Evolutionary conservation across 2,888 invertebrate species (phyloP).

Genomic region (Leptinotarsa juncta): DNA sequence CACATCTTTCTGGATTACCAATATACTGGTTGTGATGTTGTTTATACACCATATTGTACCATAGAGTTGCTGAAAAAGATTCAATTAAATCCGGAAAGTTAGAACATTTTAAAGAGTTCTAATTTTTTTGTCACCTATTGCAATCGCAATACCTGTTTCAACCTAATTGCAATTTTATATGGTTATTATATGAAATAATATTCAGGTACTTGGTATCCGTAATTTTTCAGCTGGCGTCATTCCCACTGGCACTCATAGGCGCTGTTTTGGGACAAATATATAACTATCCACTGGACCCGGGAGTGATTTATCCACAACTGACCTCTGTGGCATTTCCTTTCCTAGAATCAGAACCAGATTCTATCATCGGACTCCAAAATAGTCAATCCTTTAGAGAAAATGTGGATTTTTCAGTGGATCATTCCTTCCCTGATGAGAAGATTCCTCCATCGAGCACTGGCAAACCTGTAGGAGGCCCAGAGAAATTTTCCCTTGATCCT

Average conservation of each 20-base stretch:
- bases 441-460: not conserved
- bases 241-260: not conserved
- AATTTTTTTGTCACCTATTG: no score
- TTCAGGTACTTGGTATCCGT: not conserved
- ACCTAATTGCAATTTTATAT: not conserved
- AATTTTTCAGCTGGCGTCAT: slow-evolving; percentile 1
- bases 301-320: not conserved
- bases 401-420: not conserved
- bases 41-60: no score
- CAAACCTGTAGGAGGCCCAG: not conserved
- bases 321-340: not conserved
- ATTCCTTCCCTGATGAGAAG: not conserved
- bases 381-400: not conserved
- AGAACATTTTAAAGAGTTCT: no score
- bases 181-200: not conserved
- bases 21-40: no score
- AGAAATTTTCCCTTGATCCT: not conserved
- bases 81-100: no score
- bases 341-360: not conserved
- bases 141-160: no score
- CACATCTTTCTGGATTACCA: no score
- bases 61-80: no score
- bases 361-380: not conserved
- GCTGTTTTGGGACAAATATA: not conserved
- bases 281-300: not conserved